These are phyloP conservation scores for Sialis fuliginosa DNA, from an alignment of 2,888 invertebrate species.

Conservation along the genomic window DNA sequence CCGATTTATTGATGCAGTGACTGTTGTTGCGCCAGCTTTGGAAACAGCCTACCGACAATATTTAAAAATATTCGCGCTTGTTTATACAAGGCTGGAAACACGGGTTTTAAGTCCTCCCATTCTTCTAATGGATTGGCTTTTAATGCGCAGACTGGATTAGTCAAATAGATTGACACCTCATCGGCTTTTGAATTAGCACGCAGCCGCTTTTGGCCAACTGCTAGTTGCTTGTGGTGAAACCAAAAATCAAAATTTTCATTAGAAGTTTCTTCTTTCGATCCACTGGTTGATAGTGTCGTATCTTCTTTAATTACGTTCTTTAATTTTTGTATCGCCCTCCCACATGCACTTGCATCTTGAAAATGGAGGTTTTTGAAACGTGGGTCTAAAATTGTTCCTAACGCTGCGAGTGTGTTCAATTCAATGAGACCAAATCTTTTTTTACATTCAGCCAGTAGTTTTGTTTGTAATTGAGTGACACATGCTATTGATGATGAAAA, in stretches of 20 bases:
- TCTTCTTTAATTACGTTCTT: constrained; percentile 1
- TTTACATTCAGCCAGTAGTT: constrained; percentile 13
- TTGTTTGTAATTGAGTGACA: constrained; percentile 2
- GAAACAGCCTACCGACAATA: not conserved
- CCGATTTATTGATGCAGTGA: not conserved
- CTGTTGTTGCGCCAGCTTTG: constrained; percentile 1
- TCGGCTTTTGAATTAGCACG: constrained; percentile 6
- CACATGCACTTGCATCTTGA: constrained; percentile 13
- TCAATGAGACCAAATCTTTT: constrained; percentile 14
- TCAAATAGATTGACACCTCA: constrained; percentile 8
- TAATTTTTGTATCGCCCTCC: constrained; percentile 11
- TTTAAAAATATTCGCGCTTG: constrained; percentile 10
- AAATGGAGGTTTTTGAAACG: constrained; percentile 16
- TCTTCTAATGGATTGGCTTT: constrained; percentile 7
- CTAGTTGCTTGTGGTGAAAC: constrained; percentile 9
- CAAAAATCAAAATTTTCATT: constrained; percentile 10
- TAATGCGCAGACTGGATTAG: constrained; percentile 7
- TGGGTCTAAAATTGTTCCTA: constrained; percentile 12
- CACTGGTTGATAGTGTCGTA: constrained; percentile 4
- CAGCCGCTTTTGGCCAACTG: constrained; percentile 8
- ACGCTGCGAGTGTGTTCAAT: constrained; percentile 14
- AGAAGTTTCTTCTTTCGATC: constrained; percentile 14
- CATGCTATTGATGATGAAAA: constrained; percentile 8
- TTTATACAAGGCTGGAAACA: constrained; percentile 6
- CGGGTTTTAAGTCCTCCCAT: constrained; percentile 7